A percentile compares a stretch with the other conserved stretches of the same genome.
Evolutionary conservation across 2,113 vertebrate genomes (phyloP).

Genomic region (Oxygymnocypris stewartii): DNA sequence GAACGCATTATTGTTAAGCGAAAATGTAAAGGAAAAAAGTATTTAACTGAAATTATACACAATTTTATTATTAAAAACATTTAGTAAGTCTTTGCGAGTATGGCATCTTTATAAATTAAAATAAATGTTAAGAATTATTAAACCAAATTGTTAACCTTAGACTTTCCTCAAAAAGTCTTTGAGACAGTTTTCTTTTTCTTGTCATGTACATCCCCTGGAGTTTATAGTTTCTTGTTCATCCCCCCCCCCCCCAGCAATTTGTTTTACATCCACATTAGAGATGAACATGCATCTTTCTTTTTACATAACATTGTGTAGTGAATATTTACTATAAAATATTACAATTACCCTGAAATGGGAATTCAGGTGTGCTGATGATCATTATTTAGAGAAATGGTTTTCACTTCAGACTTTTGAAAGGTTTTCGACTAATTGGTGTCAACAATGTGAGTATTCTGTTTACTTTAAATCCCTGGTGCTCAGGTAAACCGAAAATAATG

Average conservation of each 20-base stretch:
- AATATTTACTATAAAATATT: neutral
- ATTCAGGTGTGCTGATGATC: conserved; percentile 6
- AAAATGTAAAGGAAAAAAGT: too few species aligned
- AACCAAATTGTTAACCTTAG: too few species aligned
- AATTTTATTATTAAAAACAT: too few species aligned
- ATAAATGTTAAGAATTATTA: too few species aligned
- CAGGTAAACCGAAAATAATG: conserved; percentile 48
- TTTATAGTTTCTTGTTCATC: too few species aligned
- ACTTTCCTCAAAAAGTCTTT: too few species aligned
- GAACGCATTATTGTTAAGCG: too few species aligned
- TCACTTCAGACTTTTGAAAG: conserved; percentile 1
- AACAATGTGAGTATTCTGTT: conserved; percentile 40
- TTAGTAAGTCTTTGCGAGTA: too few species aligned
- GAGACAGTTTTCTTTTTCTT: too few species aligned
- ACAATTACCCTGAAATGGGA: neutral
- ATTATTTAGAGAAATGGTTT: neutral
- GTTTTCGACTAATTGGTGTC: conserved; percentile 54
- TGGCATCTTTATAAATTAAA: too few species aligned
- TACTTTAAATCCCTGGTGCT: conserved; percentile 29
- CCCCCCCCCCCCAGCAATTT: neutral
- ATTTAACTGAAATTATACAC: too few species aligned
- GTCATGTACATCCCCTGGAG: too few species aligned
- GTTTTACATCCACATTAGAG: neutral
- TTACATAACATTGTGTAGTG: neutral
- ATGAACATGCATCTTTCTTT: neutral